Conservation (phyloP, 1,140 invertebrate species). For the Calephelis virginiensis region DNA sequence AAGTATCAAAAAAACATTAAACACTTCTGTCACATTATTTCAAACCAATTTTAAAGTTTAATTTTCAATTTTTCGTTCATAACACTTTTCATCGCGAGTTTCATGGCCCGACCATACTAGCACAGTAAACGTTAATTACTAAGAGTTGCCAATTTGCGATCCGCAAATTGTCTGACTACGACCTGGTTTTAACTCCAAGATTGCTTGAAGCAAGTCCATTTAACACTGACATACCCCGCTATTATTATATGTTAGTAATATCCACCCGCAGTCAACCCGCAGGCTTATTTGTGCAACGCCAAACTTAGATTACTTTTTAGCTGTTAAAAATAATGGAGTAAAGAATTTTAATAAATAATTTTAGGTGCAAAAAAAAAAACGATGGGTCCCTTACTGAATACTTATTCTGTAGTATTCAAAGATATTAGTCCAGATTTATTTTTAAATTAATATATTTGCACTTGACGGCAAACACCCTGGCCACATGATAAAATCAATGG, state of each 20-base stretch:
- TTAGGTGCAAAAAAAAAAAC: too few species aligned
- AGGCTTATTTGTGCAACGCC: background rate
- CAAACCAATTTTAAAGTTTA: too few species aligned
- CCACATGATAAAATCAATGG: too few species aligned
- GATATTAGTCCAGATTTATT: too few species aligned
- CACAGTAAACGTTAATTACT: conserved; percentile 55
- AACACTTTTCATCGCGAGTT: conserved; percentile 6
- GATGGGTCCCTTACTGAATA: too few species aligned
- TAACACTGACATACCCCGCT: background rate
- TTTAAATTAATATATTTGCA: too few species aligned
- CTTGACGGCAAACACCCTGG: too few species aligned
- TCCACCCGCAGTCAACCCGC: background rate
- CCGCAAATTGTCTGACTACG: conserved; percentile 45
- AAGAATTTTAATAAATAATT: background rate
- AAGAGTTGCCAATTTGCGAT: conserved; percentile 49
- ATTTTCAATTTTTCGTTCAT: too few species aligned
- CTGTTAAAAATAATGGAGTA: conserved; percentile 2
- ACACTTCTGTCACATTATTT: too few species aligned
- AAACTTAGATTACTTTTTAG: conserved; percentile 15
- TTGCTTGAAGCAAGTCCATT: conserved; percentile 2
- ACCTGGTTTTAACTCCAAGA: conserved; percentile 16
- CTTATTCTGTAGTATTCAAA: too few species aligned
- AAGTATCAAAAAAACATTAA: too few species aligned
- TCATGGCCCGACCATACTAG: conserved; percentile 33
- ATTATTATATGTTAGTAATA: conserved; percentile 6